These are phyloP conservation scores for Panurus biarmicus DNA, from an alignment of 2,113 vertebrate genomes.

Conservation along the genomic window DNA sequence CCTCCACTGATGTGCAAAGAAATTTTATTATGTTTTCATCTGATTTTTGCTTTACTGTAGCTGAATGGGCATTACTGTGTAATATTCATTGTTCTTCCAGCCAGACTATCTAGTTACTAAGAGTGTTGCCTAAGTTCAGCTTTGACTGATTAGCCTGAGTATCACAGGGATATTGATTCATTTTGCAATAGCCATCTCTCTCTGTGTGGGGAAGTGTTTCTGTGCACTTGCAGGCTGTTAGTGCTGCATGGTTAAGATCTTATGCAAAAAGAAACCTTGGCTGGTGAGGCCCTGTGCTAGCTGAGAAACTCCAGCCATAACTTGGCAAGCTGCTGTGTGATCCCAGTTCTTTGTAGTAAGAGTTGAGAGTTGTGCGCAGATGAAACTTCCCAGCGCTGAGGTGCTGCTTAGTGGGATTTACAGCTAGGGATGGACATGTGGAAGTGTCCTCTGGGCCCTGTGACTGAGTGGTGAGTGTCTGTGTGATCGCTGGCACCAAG, in stretches of 20 bases:
- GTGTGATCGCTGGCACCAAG: background rate
- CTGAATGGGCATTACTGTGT: background rate
- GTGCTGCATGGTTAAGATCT: background rate
- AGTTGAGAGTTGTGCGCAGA: background rate
- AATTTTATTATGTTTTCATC: background rate
- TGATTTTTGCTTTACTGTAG: background rate
- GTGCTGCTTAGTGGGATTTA: background rate
- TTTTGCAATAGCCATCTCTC: background rate
- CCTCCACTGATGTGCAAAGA: background rate
- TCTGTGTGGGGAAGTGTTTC: background rate
- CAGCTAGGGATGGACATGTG: accelerated
- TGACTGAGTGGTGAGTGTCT: background rate
- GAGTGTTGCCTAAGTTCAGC: background rate
- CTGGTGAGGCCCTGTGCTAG: accelerated
- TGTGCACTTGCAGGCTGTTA: accelerated
- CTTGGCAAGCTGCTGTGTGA: background rate
- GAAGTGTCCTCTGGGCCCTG: background rate
- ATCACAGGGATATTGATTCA: background rate
- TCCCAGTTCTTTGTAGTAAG: background rate
- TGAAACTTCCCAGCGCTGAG: background rate
- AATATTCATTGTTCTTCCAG: background rate
- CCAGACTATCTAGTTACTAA: background rate
- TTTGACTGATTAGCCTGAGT: background rate
- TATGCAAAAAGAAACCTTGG: background rate
- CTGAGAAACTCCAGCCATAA: background rate